Base-by-base conservation (phyloP, 2,113 vertebrate species). In the Caracal caracal region DNA sequence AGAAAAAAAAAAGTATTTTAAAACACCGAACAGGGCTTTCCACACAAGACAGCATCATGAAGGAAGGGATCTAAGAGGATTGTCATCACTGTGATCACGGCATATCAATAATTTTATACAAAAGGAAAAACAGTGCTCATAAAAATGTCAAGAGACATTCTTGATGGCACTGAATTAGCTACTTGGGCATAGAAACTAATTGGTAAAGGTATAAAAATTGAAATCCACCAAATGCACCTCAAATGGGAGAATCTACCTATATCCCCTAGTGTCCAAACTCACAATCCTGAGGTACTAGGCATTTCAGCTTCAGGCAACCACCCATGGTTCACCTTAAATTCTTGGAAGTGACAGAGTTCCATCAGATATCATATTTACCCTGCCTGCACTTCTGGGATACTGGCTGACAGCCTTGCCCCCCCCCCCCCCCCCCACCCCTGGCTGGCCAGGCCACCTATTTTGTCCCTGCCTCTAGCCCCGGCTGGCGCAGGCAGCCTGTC, bases 381-480 rank as follows among this genome's bases (percentile, higher is more conserved):
- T 88, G 26, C 0, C 68, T 68, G 96, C n/a, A 24, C 17, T 1
- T 37, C 87, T 51, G 3, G 65, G 93, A 22, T 6, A 1, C 15
- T 99, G 98, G 99, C 95, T 98, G 98, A 98, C 99, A 98, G 97
- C 0, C 7, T 85, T 88, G 95, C 65, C 91, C 0, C 0, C 19
- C 33, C 33, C 1, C 7, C 0, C 15, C 15, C 71, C 1, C 2
- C 93, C 63, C 5, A 97, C 90, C 83, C 96, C 88, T 5, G 11
- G 96, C 0, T 30, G 86, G 94, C 95, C 91, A 13, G 65, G 97
- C 93, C 49, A 93, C 81, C 96, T 99, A 98, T 99, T 99, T 98
- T 98, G 97, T 98, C 98, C 99, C 98, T 99, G 99, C 3, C 22
- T 49, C 86, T 89, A 35, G 43, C 49, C 61, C 24, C 17, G 94